Base-by-base conservation (phyloP, 2,113 vertebrate species). In the human (Homo sapiens) region DNA sequence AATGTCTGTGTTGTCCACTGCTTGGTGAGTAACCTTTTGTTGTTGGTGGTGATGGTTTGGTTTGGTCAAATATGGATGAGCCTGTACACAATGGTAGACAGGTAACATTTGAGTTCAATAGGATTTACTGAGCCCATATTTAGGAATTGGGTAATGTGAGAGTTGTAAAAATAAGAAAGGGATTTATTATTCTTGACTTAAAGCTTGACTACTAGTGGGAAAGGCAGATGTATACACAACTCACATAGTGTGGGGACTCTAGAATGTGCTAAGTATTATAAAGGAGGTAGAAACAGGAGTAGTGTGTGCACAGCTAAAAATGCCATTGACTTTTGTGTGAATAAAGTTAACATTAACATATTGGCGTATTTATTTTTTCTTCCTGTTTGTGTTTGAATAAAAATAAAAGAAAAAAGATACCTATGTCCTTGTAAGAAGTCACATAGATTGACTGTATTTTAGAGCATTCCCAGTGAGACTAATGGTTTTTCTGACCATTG, bases 1-100 rank as follows among this genome's bases (percentile, higher is more conserved):
- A 99, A 99, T 18, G 99, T 99, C 94, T 99, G 99, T 97, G 99
- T 99, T 98, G 99, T 99, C 98, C 99, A 99, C 98, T 99, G 99
- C 98, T 99, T 99, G 99, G 99, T 99, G 99, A 99, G 99, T 98
- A 40, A 68, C 22, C 32, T 66, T 52, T 52, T 85, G 27, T 57
- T 40, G 16, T 5, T 27, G 22, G 2, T 82, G n/a, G 6, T 55
- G 14, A 43, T 64, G 64, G 57, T 89, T 43, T 73, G 32, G 4
- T 50, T 90, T 89, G n/a, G 55, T 72, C 16, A 79, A 22, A 30
- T 79, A 45, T 6, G 30, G 27, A 5, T 52, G 8, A 32, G 50
- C n/a, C 3, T 32, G 1, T 43, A 23, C 8, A 86, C 68, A 59
- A 6, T 13, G 43, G 55, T 25, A 22, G 32, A 5, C 10, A 57